Base-by-base conservation (phyloP, 35 echinoderm and acorn worm species). In the Ophiothrix spiculata region DNA sequence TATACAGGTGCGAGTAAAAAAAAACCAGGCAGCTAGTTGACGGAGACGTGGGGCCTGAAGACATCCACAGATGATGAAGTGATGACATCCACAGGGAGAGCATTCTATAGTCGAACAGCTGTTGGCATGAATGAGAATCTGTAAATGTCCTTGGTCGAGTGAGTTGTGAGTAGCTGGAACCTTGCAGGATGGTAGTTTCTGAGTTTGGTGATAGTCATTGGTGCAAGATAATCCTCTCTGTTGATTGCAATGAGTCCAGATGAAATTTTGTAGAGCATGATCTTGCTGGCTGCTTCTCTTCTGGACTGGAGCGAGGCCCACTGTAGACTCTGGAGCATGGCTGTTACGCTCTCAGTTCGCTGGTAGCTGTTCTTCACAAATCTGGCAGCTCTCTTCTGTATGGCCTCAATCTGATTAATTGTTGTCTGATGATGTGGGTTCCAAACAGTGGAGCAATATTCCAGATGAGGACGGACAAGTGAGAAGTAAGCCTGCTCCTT, bases 391-490 rank as follows among this genome's bases (percentile, higher is more conserved):
- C 45, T 88, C 32, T 56, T 80, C 37, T 80, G 86, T 0, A 88
- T 74, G 45, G 86, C 86, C 81, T 88, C 86, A 38, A 88, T 88
- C n/a, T n/a, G 77, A 56, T 88, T 81, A 33, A 80, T 87, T 0
- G 39, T 78, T 36, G 85, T 79, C 35, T 78, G 40, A 23, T 80
- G 77, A 54, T 87, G 75, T 37, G 85, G 77, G 37, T 87, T 87
- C 75, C 85, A 87, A 28, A 87, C 85, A 79, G 85, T 88, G 74
- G 85, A 81, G 56, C 78, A 88, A 40, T 88, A 88, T 81, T 88
- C 86, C 36, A 81, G 86, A 73, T 88, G 77, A 0, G 46, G 86
- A 21, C 86, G 35, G 31, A 81, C 78, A 36, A 88, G 46, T n/a
- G 86, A 75, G 17, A 39, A 37, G 77, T 88, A 81, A 31, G 40